These are phyloP conservation scores for Laticauda laticaudata DNA, from an alignment of 2,113 vertebrate species.

Conservation along the genomic window DNA sequence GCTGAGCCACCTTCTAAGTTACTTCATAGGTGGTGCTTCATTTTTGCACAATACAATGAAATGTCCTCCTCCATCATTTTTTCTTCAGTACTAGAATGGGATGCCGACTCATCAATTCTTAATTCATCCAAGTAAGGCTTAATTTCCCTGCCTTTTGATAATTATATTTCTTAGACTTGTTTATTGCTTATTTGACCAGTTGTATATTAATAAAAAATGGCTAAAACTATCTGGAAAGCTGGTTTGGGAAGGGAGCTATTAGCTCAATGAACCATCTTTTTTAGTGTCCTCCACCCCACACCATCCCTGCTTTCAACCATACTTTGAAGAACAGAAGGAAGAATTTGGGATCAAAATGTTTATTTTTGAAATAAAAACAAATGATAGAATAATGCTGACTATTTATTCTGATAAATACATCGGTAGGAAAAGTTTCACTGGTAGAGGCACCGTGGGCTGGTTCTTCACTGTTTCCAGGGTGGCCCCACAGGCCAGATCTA, in stretches of 20 bases:
- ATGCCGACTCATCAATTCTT: neutral
- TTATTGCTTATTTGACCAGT: neutral
- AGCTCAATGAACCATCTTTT: neutral
- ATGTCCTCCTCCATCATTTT: neutral
- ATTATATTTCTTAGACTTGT: neutral
- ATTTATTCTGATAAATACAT: too few species aligned
- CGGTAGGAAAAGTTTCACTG: too few species aligned
- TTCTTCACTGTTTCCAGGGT: too few species aligned
- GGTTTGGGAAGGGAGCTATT: neutral
- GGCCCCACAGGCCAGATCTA: too few species aligned
- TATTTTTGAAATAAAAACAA: neutral
- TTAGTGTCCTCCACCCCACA: neutral
- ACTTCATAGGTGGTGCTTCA: neutral
- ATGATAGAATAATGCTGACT: neutral
- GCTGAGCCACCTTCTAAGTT: neutral
- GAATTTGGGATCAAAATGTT: neutral
- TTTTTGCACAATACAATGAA: neutral
- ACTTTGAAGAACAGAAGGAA: neutral
- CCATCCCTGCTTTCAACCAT: neutral
- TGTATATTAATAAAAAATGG: neutral
- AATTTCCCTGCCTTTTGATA: neutral
- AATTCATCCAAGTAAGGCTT: neutral
- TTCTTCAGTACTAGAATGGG: neutral
- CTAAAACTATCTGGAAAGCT: neutral
- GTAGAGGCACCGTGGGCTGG: too few species aligned